Evolutionary conservation across 2,113 vertebrate species (phyloP).

Genomic region (Megaceryle maxima): DNA sequence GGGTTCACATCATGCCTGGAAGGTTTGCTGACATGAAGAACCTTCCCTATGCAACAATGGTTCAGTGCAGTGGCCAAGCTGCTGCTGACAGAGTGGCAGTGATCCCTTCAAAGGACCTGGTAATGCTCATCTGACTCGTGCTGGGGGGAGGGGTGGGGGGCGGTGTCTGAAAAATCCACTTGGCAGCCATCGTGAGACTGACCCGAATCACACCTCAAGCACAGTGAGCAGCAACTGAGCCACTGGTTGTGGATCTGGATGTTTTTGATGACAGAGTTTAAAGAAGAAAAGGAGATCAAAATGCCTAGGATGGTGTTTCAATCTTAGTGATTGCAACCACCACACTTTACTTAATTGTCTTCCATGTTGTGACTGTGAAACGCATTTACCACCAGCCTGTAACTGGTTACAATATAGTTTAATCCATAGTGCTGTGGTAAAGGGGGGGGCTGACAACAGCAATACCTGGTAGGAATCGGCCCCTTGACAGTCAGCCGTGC

Average conservation of each 20-base stretch:
- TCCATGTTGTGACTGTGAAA: background rate
- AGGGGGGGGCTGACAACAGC: background rate
- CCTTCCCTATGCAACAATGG: background rate
- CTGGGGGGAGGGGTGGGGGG: background rate
- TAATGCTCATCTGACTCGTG: background rate
- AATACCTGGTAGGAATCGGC: rapidly evolving
- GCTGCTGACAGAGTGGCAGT: background rate
- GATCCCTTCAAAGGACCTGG: background rate
- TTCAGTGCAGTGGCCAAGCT: background rate
- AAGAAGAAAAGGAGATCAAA: background rate
- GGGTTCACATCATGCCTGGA: constrained; percentile 14
- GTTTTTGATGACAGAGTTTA: background rate
- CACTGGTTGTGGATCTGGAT: background rate
- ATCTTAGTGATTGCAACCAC: background rate
- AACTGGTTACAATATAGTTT: background rate
- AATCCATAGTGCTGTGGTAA: background rate
- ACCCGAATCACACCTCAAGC: background rate
- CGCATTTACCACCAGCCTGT: background rate
- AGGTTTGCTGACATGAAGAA: background rate
- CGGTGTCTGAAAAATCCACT: background rate
- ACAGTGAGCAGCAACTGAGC: background rate
- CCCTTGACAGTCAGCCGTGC: background rate
- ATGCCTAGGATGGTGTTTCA: background rate
- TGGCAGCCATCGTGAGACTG: background rate
- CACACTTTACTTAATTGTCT: background rate